These are phyloP conservation scores for Spodoptera frugiperda DNA, from an alignment of 1,140 invertebrate genomes.

Conservation along the genomic window DNA sequence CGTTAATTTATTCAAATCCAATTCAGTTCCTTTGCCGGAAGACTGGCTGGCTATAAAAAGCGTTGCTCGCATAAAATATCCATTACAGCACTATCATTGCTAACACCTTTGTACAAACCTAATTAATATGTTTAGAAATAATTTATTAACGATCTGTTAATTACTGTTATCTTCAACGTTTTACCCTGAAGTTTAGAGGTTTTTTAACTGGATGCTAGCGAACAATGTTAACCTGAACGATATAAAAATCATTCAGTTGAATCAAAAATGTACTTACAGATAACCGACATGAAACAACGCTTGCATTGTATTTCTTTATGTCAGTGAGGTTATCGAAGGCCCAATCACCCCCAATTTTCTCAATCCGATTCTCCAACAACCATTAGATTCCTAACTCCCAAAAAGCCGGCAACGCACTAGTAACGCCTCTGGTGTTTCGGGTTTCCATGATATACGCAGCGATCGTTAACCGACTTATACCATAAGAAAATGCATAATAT, in stretches of 20 bases:
- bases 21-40: constrained; percentile 31
- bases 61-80: constrained; percentile 32
- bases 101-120: neutral
- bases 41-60: constrained; percentile 5
- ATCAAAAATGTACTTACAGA: no score
- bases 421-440: no score
- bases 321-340: no score
- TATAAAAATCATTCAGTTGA: neutral
- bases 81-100: constrained; percentile 9
- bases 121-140: constrained; percentile 33
- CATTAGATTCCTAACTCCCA: no score
- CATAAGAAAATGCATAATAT: neutral
- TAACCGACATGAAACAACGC: no score
- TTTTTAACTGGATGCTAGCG: neutral
- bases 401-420: no score
- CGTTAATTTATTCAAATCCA: constrained; percentile 35
- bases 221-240: no score
- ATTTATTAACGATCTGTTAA: constrained; percentile 28
- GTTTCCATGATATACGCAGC: no score
- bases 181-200: constrained; percentile 14
- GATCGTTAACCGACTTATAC: no score
- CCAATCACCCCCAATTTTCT: no score
- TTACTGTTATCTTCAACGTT: neutral
- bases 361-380: no score
- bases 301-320: no score